These are phyloP conservation scores for Labeo rohita DNA, from an alignment of 2,113 vertebrate species.

Conservation along the genomic window DNA sequence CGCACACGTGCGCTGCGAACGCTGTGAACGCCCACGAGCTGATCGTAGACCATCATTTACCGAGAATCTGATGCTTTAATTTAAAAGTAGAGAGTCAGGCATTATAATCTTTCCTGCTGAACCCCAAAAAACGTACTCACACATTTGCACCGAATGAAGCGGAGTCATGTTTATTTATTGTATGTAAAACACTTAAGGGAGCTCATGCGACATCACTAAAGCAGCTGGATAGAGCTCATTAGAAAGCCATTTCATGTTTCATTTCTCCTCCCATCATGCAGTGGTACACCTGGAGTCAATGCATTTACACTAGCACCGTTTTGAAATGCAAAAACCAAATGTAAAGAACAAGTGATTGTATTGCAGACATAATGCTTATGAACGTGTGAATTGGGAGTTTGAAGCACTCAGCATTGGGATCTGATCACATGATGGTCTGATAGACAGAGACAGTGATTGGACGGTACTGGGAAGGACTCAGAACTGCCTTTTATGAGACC, in stretches of 20 bases:
- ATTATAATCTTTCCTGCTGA: conserved; percentile 26
- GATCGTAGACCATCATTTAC: not conserved
- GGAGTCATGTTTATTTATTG: not conserved
- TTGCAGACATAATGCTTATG: conserved; percentile 51
- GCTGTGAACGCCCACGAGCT: not conserved
- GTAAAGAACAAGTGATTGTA: conserved; percentile 67
- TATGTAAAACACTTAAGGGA: not conserved
- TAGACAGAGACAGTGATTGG: conserved; percentile 13
- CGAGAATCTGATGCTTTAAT: conserved; percentile 13
- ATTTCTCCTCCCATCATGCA: not conserved
- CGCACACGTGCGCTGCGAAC: not conserved
- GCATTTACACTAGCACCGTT: conserved; percentile 44
- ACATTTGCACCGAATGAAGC: not conserved
- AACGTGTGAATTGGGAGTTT: not conserved
- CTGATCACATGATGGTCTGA: conserved; percentile 15
- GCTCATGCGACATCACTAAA: not conserved
- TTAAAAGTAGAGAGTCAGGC: conserved; percentile 3
- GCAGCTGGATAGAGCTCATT: not conserved
- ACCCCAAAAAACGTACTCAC: not conserved
- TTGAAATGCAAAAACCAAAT: conserved; percentile 64
- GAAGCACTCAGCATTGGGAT: not conserved
- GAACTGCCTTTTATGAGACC: conserved; percentile 15
- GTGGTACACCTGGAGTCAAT: conserved; percentile 49
- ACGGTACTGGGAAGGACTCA: conserved; percentile 7
- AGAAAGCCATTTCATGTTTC: not conserved